Evolutionary conservation across 2,888 invertebrate genomes (phyloP), one percentile per base, ranked within the genome.

Genomic region (Pomacea canaliculata): DNA sequence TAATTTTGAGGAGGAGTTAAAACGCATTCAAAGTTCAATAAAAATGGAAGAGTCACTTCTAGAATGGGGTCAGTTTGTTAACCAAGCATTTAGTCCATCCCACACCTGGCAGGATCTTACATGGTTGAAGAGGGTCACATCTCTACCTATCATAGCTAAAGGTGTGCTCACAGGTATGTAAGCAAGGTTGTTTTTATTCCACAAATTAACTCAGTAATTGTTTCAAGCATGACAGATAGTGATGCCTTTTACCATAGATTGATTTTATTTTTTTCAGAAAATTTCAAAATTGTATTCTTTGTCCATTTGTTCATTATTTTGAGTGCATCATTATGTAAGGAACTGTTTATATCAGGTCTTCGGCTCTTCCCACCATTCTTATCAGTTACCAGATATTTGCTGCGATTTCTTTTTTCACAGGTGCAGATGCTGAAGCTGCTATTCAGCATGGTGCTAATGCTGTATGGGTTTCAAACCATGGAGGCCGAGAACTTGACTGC

Each of bases 381-480:
- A 56, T 56, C 16, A 56, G 16, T 56, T 56, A 1, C 51, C 16
- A 56, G 51, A 56, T 56, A 2, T 7, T 7, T 56, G 51, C 16
- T 56, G 10, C 16, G 8, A 56, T 56, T 56, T 56, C 51, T 51
- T 13, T 13, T 56, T 56, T 4, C 51, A 65, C 85, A 0, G 94
- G 93, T 0, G 96, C 97, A 88, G 98, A 98, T 91, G 97, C 98
- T 0, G 85, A 93, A 23, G 92, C 94, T 84, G 97, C 95, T 0
- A 92, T 92, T 5, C 92, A 95, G 83, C 92, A 93, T 73, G 97
- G 96, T 8, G 95, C 94, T 69, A 92, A 93, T 7, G 98, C 94
- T 0, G 94, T 98, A 76, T 92, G 96, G 79, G 97, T 98, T 7
- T 98, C 97, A 0, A 98, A 98, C 91, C 98, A 98, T 90, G 98